Evolutionary conservation across 1,140 invertebrate genomes (phyloP).

Genomic region (Radopholus similis): DNA sequence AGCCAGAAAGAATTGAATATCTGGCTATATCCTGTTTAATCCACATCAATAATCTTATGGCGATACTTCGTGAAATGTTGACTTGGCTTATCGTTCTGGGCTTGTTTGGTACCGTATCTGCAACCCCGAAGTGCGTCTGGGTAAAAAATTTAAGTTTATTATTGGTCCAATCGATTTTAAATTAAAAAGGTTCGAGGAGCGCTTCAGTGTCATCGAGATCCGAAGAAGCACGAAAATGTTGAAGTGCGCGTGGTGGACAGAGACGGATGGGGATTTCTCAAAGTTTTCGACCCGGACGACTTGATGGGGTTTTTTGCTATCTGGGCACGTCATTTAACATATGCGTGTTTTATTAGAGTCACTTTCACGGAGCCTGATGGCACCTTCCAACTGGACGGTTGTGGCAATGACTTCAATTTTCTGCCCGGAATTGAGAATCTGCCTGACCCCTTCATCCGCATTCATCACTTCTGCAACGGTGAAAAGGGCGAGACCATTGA

Average conservation of each 20-base stretch:
- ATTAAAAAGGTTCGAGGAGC: conserved; percentile 25
- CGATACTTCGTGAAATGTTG: too few relatives aligned
- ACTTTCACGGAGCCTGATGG: conserved; percentile 54
- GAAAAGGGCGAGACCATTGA: conserved; percentile 49
- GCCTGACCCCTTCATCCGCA: conserved; percentile 45
- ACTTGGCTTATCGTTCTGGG: too few relatives aligned
- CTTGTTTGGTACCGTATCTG: too few relatives aligned
- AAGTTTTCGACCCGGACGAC: conserved; percentile 37
- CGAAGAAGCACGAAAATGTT: conserved; percentile 32
- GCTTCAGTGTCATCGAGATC: conserved; percentile 26
- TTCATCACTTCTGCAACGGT: conserved; percentile 53
- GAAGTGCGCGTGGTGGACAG: conserved; percentile 38
- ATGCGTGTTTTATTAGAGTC: conserved; percentile 32
- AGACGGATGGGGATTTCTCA: conserved; percentile 28
- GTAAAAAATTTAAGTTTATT: background rate
- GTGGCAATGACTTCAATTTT: conserved; percentile 52
- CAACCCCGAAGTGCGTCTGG: conserved; percentile 10
- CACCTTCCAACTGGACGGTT: conserved; percentile 52
- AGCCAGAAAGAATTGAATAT: too few relatives aligned
- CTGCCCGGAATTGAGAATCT: conserved; percentile 40
- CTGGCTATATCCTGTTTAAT: too few relatives aligned
- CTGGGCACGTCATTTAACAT: background rate
- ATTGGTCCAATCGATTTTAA: background rate
- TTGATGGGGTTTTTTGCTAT: conserved; percentile 37
- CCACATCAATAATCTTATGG: too few relatives aligned